These are phyloP conservation scores for Steinernema feltiae DNA, from an alignment of 1,140 invertebrate species.

Conservation along the genomic window DNA sequence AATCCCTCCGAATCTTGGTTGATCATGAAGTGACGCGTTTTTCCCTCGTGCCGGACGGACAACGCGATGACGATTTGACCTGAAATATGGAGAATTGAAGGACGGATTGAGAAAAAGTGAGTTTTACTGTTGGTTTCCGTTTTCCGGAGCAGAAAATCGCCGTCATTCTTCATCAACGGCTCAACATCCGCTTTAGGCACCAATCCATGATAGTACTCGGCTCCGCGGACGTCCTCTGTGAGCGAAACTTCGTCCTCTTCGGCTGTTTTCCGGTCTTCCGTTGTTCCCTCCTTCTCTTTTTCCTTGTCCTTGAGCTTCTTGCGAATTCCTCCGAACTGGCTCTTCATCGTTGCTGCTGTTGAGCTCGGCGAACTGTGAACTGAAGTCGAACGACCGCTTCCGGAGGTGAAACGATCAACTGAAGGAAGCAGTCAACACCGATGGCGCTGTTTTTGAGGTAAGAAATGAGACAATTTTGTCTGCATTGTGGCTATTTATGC, in stretches of 20 bases:
- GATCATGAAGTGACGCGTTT: constrained; percentile 32
- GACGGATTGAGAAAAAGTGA: not conserved
- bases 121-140: constrained; percentile 21
- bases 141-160: constrained; percentile 36
- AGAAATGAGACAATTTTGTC: too few species aligned
- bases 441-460: too few species aligned
- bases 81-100: constrained; percentile 10
- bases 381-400: not conserved
- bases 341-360: not conserved
- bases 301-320: not conserved
- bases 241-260: constrained; percentile 28
- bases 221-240: constrained; percentile 34
- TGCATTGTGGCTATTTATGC: too few species aligned
- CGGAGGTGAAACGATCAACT: not conserved
- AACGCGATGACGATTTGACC: constrained; percentile 30
- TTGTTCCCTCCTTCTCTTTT: not conserved
- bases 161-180: constrained; percentile 34
- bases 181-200: constrained; percentile 27
- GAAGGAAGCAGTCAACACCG: too few species aligned
- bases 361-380: not conserved
- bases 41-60: constrained; percentile 20
- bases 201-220: constrained; percentile 36
- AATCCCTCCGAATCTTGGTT: constrained; percentile 27
- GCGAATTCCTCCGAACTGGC: not conserved
- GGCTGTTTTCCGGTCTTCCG: not conserved